phyloP scores from a whole-genome alignment of 2,113 vertebrate genomes.

The Rynchops niger region DNA sequence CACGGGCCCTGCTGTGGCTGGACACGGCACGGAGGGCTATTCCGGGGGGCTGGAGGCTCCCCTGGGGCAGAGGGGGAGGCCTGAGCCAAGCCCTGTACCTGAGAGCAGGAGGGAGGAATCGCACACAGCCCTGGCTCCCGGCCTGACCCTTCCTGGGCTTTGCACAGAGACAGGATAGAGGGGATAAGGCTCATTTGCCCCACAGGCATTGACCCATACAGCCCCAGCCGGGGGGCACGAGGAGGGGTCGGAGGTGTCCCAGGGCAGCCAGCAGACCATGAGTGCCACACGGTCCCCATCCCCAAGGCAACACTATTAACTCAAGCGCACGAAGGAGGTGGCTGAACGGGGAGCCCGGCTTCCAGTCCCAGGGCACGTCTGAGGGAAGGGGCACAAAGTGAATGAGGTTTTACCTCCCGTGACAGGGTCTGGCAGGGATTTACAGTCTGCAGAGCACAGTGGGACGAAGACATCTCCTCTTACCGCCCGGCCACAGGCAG shows the following conservation, averaged over 20 bases:
- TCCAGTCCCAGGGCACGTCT: not conserved
- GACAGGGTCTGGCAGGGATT: not conserved
- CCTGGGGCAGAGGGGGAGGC: fast-evolving
- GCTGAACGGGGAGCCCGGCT: not conserved
- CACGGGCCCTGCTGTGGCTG: not conserved
- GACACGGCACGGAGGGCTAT: fast-evolving
- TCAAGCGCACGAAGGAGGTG: not conserved
- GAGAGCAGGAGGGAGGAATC: not conserved
- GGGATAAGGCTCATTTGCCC: not conserved
- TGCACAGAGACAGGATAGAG: fast-evolving
- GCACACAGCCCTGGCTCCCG: not conserved
- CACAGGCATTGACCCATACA: fast-evolving
- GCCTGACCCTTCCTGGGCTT: not conserved
- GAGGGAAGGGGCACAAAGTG: not conserved
- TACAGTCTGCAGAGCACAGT: not conserved
- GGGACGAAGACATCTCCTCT: not conserved
- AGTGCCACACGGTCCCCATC: not conserved
- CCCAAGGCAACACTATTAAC: not conserved
- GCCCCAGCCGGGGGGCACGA: not conserved
- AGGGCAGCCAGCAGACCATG: not conserved
- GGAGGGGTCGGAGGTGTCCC: not conserved
- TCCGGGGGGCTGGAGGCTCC: fast-evolving
- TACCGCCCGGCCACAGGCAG: not conserved
- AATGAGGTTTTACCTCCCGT: not conserved
- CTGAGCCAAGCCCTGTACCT: fast-evolving